These are phyloP conservation scores for Phalanger gymnotis DNA, from an alignment of 2,797 vertebrate species.

Conservation along the genomic window DNA sequence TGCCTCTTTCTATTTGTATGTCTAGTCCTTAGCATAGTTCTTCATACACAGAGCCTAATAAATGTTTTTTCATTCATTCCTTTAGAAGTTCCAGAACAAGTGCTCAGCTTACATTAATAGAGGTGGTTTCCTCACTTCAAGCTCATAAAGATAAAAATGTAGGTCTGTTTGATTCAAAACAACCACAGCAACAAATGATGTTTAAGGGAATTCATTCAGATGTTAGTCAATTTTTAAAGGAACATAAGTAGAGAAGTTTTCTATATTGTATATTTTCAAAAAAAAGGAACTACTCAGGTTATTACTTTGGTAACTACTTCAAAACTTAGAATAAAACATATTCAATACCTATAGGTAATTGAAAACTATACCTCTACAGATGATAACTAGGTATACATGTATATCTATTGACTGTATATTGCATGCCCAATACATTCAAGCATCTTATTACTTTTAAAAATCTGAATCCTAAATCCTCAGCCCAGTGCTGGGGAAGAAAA, in stretches of 20 bases:
- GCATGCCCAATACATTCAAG: not conserved
- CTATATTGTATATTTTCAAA: not conserved
- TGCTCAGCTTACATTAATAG: not conserved
- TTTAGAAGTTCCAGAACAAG: not conserved
- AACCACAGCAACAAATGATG: not conserved
- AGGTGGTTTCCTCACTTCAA: not conserved
- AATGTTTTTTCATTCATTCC: not conserved
- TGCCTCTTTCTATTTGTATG: not conserved
- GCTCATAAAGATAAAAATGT: not conserved
- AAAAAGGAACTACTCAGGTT: not conserved
- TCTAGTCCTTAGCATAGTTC: not conserved
- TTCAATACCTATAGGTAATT: not conserved
- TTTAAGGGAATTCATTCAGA: not conserved
- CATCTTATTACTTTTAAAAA: not conserved
- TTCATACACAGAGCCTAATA: not conserved
- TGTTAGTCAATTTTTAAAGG: not conserved
- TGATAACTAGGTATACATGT: not conserved
- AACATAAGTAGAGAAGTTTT: not conserved
- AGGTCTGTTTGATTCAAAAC: not conserved
- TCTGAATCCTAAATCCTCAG: not conserved
- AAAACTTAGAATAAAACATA: not conserved
- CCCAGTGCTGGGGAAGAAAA: not conserved
- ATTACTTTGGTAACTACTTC: not conserved
- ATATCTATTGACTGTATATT: not conserved
- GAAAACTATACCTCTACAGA: not conserved